Evolutionary conservation across 2,113 vertebrate genomes (phyloP).

Genomic region (Mastomys coucha): DNA sequence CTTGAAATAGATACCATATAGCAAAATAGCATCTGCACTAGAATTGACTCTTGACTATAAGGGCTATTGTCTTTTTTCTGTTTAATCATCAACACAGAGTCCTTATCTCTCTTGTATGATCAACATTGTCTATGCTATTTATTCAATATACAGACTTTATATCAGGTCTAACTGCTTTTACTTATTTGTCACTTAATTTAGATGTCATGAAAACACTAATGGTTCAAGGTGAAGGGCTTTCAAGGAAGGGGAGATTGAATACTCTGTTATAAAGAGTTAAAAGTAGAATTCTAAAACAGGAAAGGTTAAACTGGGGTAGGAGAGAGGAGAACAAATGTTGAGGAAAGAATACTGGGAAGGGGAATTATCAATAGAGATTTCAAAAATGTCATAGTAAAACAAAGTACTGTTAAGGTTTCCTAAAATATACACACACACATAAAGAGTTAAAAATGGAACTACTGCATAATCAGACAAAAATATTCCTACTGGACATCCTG

Average conservation of each 20-base stretch:
- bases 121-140: not conserved
- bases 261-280: not conserved
- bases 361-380: not conserved
- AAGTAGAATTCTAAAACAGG: not conserved
- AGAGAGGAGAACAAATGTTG: not conserved
- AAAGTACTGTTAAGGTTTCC: not conserved
- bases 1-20: not conserved
- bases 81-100: not conserved
- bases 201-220: not conserved
- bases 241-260: not conserved
- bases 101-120: not conserved
- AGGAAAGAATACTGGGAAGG: not conserved
- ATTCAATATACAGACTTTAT: not conserved
- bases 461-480: not conserved
- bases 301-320: not conserved
- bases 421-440: not conserved
- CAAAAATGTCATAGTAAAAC: not conserved
- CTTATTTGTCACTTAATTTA: not conserved
- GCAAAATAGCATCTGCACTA: not conserved
- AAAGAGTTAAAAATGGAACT: not conserved
- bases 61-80: not conserved
- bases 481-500: not conserved
- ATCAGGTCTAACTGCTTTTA: not conserved
- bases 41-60: not conserved
- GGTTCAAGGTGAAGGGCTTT: not conserved